phyloP scores from a whole-genome alignment of 2,797 vertebrate genomes.

The Anguilla obscura region DNA sequence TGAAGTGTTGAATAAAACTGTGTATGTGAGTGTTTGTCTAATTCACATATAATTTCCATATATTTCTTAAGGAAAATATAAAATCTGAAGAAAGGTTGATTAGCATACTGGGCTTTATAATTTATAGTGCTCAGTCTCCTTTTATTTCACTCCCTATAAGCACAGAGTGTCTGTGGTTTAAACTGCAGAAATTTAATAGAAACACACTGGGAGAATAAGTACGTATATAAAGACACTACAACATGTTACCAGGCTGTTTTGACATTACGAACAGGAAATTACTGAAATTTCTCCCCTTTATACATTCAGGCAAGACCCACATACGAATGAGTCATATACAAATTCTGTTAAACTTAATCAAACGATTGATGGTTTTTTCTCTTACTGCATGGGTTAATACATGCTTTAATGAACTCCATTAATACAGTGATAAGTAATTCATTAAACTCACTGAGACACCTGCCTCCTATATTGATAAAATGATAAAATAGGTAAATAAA shows the following conservation, averaged over 20 bases:
- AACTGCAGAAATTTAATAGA: neutral
- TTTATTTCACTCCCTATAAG: neutral
- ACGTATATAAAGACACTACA: neutral
- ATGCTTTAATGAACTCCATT: neutral
- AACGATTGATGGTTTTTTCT: neutral
- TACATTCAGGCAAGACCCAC: neutral
- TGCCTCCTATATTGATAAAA: neutral
- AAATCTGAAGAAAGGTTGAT: neutral
- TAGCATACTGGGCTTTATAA: neutral
- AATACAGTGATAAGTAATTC: neutral
- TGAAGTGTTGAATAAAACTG: conserved; percentile 1
- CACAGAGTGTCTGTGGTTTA: neutral
- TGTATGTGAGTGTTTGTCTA: too few species aligned
- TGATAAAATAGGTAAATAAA: neutral
- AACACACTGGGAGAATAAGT: neutral
- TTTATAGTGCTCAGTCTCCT: neutral
- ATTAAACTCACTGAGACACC: neutral
- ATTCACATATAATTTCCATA: neutral
- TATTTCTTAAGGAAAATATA: neutral
- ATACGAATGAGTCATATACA: neutral
- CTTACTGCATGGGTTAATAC: neutral
- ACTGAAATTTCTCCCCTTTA: neutral
- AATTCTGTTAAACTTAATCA: neutral
- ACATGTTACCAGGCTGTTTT: neutral
- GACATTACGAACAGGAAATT: neutral